These are phyloP conservation scores for Festucalex cinctus DNA, from an alignment of 2,113 vertebrate genomes.

Conservation along the genomic window DNA sequence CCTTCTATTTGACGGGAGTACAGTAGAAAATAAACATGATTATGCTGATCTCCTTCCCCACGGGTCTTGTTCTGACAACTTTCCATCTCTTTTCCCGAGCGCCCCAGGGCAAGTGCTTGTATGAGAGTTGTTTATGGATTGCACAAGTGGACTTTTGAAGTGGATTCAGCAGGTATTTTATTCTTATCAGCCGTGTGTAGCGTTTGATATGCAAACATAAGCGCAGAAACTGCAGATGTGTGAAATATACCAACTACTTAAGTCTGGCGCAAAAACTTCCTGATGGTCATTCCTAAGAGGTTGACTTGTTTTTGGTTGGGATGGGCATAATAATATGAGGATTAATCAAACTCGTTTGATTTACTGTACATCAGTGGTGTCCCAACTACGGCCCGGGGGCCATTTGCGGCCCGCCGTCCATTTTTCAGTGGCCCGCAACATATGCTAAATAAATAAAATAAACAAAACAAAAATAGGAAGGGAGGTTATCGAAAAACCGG, in stretches of 20 bases:
- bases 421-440: too few relatives aligned
- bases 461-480: too few relatives aligned
- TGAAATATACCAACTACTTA: neutral
- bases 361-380: too few relatives aligned
- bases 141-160: conserved; percentile 19
- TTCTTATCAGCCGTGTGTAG: neutral
- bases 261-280: neutral
- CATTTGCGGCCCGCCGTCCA: too few relatives aligned
- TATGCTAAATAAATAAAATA: too few relatives aligned
- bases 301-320: neutral
- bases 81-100: conserved; percentile 7
- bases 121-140: conserved; percentile 1
- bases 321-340: neutral
- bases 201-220: conserved; percentile 2
- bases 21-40: conserved; percentile 5
- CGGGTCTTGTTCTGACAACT: neutral
- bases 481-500: too few relatives aligned
- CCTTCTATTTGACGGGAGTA: neutral
- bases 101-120: neutral
- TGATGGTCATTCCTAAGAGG: neutral
- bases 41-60: conserved; percentile 9
- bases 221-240: neutral
- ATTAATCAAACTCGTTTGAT: too few relatives aligned
- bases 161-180: conserved; percentile 1
- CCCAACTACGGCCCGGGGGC: too few relatives aligned